Base-by-base conservation (phyloP, 2,113 vertebrate species). In the Otis tarda region DNA sequence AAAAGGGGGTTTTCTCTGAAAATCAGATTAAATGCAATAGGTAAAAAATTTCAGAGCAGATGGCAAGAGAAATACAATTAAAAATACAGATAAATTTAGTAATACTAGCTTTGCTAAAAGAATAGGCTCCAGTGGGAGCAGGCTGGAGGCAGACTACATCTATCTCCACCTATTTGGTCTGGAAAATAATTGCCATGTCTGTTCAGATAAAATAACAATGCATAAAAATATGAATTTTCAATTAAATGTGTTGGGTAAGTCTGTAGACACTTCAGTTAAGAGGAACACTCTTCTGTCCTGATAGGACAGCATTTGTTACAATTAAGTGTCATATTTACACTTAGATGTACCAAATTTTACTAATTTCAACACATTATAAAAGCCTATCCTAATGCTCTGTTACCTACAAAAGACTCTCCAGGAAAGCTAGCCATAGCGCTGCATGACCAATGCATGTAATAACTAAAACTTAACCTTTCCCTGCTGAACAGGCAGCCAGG, bases 61-160 rank as follows among this genome's bases (percentile, higher is more conserved):
- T 93, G 83, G 74, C 45, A 89, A 75, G 69, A 78, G 49, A 61
- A 75, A 49, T 31, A 63, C 39, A 91, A 91, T 89, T 94, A 82
- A 89, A 95, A 95, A 87, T 65, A 74, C 9, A 68, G 77, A 79
- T 85, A 78, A 55, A 89, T 84, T 59, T 60, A 95, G 83, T 75
- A 81, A 75, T 89, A 84, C 75, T 60, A 75, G 45, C 39, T 55
- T 90, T 81, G 25, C n/a, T 89, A 67, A 92, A 91, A 89, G 73
- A 91, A 85, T 20, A 88, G 65, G 31, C 77, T 91, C 83, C 69
- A 79, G 56, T 30, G 69, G 65, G 82, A 91, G 69, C 31, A 87
- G 74, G 57, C 57, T 94, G 78, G 78, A 94, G 69, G 69, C 78
- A 76, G 67, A 39, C 82, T 49, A 10, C 79, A 80, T 79, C 59